Conservation (phyloP, 2,888 invertebrate species). For the Agriopis aurantiaria region DNA sequence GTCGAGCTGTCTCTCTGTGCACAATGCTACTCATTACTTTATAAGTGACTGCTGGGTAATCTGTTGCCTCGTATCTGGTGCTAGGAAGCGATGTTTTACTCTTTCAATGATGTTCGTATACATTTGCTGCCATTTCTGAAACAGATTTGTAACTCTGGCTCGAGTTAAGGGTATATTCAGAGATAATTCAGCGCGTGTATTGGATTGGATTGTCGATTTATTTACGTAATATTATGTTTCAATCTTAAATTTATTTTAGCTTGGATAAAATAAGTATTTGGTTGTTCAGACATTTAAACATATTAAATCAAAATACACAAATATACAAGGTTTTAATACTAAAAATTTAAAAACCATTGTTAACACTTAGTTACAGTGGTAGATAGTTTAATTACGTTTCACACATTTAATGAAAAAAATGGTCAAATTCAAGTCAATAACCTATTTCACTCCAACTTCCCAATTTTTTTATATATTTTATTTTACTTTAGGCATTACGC, state of each 20-base stretch:
- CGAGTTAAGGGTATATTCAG: neutral
- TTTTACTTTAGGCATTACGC: too few species aligned
- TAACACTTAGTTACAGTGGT: too few species aligned
- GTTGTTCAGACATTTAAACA: neutral
- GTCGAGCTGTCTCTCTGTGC: neutral
- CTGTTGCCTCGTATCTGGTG: neutral
- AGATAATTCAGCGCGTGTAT: neutral
- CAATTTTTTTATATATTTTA: too few species aligned
- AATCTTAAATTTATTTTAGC: neutral
- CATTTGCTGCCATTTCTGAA: neutral
- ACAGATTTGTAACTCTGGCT: constrained; percentile 8
- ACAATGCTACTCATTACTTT: too few species aligned
- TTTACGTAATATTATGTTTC: neutral
- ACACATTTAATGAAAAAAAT: too few species aligned
- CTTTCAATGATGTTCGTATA: constrained; percentile 17
- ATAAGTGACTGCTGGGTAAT: constrained; percentile 5
- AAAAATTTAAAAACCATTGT: too few species aligned
- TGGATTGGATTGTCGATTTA: neutral
- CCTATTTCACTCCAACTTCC: too few species aligned
- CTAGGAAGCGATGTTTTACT: constrained; percentile 10
- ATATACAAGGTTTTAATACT: too few species aligned
- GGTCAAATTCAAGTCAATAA: too few species aligned
- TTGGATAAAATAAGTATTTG: neutral
- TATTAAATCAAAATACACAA: too few species aligned
- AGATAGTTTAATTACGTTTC: too few species aligned